Percentiles rank a stretch among this genome's conserved stretches.
Evolutionary conservation across 2,888 invertebrate species (phyloP).

Genomic region (Spisula solida): DNA sequence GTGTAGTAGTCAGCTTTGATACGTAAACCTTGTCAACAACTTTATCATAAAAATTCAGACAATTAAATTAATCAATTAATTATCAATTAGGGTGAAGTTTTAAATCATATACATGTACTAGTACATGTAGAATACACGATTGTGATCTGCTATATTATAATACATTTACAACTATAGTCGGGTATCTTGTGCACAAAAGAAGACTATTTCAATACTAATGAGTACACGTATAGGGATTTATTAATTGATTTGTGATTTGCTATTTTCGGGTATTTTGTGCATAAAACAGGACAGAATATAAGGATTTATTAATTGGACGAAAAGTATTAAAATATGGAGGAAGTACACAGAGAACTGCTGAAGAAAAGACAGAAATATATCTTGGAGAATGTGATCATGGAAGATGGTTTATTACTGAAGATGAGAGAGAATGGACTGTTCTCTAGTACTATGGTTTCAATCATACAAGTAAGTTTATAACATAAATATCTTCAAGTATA

Average conservation of each 20-base stretch:
- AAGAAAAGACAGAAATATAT: slow-evolving; percentile 68
- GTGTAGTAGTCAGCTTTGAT: background rate
- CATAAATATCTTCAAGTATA: too few relatives aligned
- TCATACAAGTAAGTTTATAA: slow-evolving; percentile 62
- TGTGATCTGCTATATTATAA: too few relatives aligned
- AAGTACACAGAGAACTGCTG: slow-evolving; percentile 68
- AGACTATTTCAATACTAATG: background rate
- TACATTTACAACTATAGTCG: background rate
- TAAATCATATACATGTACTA: background rate
- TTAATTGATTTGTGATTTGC: too few relatives aligned
- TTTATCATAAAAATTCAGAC: background rate
- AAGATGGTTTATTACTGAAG: slow-evolving; percentile 63
- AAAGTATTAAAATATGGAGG: slow-evolving; percentile 63
- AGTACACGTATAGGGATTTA: background rate
- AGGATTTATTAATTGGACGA: background rate
- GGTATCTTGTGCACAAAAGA: background rate
- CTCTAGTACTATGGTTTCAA: slow-evolving; percentile 62
- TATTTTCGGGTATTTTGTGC: too few relatives aligned
- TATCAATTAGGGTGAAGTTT: background rate
- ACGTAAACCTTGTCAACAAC: background rate
- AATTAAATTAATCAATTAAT: background rate
- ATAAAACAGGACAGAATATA: too few relatives aligned
- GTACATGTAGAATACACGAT: too few relatives aligned
- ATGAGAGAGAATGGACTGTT: slow-evolving; percentile 69
- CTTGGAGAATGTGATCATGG: slow-evolving; percentile 70